phyloP scores from a whole-genome alignment of 2,113 vertebrate genomes.

The Prietella phreatophila region DNA sequence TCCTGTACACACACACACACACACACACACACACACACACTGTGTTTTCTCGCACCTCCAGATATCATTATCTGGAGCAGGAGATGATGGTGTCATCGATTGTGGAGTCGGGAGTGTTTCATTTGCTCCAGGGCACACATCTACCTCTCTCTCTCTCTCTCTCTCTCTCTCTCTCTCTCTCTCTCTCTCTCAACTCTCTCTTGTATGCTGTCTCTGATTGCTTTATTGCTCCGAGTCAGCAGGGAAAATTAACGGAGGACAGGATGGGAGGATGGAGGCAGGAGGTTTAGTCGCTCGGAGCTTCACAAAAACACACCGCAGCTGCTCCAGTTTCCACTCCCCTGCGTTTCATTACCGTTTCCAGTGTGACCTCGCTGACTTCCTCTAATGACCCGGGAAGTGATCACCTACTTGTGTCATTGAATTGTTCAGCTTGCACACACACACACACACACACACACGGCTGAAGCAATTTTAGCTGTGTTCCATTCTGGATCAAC shows the following conservation, averaged over 20 bases:
- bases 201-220: conserved; percentile 51
- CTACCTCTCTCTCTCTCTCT: conserved; percentile 65
- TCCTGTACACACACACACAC: conserved; percentile 14
- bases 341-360: conserved; percentile 31
- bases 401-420: conserved; percentile 21
- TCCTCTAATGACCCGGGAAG: conserved; percentile 16
- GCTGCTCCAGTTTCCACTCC: conserved; percentile 27
- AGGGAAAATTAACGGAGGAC: conserved; percentile 59
- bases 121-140: conserved; percentile 61
- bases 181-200: conserved; percentile 52
- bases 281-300: conserved; percentile 30
- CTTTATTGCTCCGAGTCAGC: conserved; percentile 65
- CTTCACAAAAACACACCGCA: conserved; percentile 36
- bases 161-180: conserved; percentile 53
- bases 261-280: conserved; percentile 32
- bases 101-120: conserved; percentile 64
- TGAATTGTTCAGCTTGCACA: background rate
- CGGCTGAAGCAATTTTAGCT: background rate
- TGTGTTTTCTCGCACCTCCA: conserved; percentile 46
- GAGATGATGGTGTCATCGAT: conserved; percentile 65
- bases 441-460: too few relatives aligned
- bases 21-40: conserved; percentile 13
- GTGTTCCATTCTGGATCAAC: background rate
- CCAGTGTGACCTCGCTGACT: conserved; percentile 15
- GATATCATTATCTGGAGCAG: conserved; percentile 55